Percentiles rank a stretch among this genome's conserved stretches.
These are phyloP conservation scores for Phocoena phocoena DNA, from an alignment of 2,113 vertebrate species.

Conservation along the genomic window DNA sequence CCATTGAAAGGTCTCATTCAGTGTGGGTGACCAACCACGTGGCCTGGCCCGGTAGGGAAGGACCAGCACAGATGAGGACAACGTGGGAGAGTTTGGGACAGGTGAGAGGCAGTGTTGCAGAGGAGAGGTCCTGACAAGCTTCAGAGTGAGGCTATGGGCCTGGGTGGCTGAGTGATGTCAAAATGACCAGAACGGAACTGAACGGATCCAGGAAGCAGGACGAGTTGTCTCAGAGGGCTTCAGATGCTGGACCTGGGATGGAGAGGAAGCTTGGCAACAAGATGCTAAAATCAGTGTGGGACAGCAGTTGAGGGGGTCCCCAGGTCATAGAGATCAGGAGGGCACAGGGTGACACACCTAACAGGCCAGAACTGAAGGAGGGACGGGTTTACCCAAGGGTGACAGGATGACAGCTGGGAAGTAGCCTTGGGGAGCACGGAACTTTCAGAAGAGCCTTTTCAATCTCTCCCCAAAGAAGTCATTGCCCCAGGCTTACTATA, in stretches of 20 bases:
- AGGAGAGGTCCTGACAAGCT: too few species aligned
- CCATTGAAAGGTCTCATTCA: fast-evolving
- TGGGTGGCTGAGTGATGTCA: not conserved
- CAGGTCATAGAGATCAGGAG: not conserved
- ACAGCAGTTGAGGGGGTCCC: not conserved
- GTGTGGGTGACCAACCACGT: not conserved
- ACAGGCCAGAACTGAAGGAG: not conserved
- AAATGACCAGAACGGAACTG: not conserved
- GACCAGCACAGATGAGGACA: fast-evolving
- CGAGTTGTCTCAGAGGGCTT: not conserved
- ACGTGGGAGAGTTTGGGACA: fast-evolving
- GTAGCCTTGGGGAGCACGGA: fast-evolving
- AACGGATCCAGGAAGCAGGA: too few species aligned
- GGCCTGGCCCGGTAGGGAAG: too few species aligned
- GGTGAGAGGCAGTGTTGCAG: fast-evolving
- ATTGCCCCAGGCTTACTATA: fast-evolving
- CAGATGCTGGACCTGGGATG: not conserved
- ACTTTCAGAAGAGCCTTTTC: not conserved
- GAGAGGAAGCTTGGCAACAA: not conserved
- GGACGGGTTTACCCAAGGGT: fast-evolving
- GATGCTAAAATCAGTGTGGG: fast-evolving
- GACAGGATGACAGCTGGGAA: fast-evolving
- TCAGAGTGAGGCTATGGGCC: not conserved
- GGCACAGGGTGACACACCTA: fast-evolving
- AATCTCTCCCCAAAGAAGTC: not conserved